Conservation (phyloP, 2,797 vertebrate species). For the Gymnopithys bicolor region DNA sequence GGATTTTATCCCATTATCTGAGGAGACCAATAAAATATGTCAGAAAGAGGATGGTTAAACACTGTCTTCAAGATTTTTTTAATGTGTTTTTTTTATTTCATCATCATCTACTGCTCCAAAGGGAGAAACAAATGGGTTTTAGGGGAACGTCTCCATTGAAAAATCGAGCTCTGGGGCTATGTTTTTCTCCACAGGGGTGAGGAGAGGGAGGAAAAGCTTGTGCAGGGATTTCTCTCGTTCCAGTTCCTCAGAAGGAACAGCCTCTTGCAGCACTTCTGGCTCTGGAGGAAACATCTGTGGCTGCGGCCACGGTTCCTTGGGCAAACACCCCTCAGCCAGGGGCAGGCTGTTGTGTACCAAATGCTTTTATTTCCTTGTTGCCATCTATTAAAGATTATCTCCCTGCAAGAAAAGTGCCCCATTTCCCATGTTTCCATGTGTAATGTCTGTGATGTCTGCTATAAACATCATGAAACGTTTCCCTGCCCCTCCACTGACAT, state of each 20-base stretch:
- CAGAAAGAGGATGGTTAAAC: not conserved
- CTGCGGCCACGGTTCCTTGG: not conserved
- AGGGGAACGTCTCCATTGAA: not conserved
- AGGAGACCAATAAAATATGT: not conserved
- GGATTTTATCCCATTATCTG: not conserved
- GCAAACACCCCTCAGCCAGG: not conserved
- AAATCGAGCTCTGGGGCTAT: not conserved
- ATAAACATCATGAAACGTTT: slow-evolving; percentile 43
- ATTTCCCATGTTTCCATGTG: slow-evolving; percentile 63
- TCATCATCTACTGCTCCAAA: not conserved
- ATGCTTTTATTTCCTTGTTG: slow-evolving; percentile 49
- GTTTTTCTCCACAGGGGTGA: not conserved
- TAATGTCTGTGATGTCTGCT: slow-evolving; percentile 27
- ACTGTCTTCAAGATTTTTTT: not conserved
- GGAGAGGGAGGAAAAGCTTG: not conserved
- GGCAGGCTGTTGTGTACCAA: not conserved
- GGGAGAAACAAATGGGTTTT: not conserved
- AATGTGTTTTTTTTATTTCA: not conserved
- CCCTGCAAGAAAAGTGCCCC: slow-evolving; percentile 1
- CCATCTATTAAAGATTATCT: slow-evolving; percentile 65
- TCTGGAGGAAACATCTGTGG: slow-evolving; percentile 69
- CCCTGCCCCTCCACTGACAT: slow-evolving; percentile 42
- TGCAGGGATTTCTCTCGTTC: slow-evolving; percentile 39
- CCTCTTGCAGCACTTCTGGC: not conserved
- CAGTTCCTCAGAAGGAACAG: slow-evolving; percentile 24